phyloP scores from a whole-genome alignment of 2,888 invertebrate genomes.

The Agrotis segetum region DNA sequence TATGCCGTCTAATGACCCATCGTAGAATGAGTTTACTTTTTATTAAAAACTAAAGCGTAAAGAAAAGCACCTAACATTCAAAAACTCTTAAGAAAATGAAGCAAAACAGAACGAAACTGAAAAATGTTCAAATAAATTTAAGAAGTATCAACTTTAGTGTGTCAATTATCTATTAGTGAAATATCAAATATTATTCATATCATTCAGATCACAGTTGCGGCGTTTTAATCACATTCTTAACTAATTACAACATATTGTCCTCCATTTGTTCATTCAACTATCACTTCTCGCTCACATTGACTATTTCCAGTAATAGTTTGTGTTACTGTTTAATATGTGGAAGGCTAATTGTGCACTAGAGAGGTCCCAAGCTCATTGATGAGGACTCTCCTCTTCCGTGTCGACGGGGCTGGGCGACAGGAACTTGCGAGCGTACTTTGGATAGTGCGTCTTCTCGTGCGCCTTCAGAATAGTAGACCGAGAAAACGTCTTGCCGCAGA shows the following conservation, averaged over 20 bases:
- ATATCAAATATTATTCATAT: slow-evolving; percentile 91
- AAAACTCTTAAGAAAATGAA: slow-evolving; percentile 76
- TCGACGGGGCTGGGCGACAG: slow-evolving; percentile 96
- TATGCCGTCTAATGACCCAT: slow-evolving; percentile 87
- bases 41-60: slow-evolving; percentile 83
- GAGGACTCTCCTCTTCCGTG: slow-evolving; percentile 95
- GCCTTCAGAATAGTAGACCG: slow-evolving; percentile 97
- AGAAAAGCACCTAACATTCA: slow-evolving; percentile 87
- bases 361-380: slow-evolving; percentile 89
- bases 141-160: slow-evolving; percentile 85
- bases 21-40: slow-evolving; percentile 74
- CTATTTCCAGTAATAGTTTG: slow-evolving; percentile 78
- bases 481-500: slow-evolving; percentile 97
- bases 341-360: slow-evolving; percentile 76
- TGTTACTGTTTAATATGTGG: slow-evolving; percentile 76
- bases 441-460: slow-evolving; percentile 98
- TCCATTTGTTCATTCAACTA: slow-evolving; percentile 86
- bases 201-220: slow-evolving; percentile 92
- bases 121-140: slow-evolving; percentile 76
- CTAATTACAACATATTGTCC: slow-evolving; percentile 90
- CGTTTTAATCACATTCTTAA: slow-evolving; percentile 91
- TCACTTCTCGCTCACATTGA: slow-evolving; percentile 81
- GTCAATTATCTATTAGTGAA: slow-evolving; percentile 90
- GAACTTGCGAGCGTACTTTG: slow-evolving; percentile 97
- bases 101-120: slow-evolving; percentile 72